Evolutionary conservation across 1,140 invertebrate species (phyloP).

Genomic region (Odontomachus brunneus): DNA sequence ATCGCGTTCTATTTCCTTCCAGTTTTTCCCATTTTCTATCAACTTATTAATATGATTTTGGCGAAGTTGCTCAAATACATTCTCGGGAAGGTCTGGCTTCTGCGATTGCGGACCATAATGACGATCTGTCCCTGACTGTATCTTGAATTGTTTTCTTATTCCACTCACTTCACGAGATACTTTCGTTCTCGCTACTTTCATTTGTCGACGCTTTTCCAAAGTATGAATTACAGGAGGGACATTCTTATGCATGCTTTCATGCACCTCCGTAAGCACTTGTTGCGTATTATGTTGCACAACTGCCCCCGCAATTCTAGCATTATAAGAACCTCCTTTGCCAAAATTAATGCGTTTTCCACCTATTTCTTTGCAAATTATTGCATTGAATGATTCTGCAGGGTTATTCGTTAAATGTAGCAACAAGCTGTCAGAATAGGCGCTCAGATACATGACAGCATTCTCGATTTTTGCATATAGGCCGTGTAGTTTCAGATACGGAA

Average conservation of each 20-base stretch:
- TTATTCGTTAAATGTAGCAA: constrained; percentile 3
- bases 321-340: neutral
- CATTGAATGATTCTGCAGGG: neutral
- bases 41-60: neutral
- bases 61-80: neutral
- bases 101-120: neutral
- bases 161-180: neutral
- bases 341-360: neutral
- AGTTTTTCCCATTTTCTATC: neutral
- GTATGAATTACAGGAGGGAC: neutral
- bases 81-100: neutral
- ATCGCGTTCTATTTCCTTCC: neutral
- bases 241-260: neutral
- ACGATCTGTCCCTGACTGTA: neutral
- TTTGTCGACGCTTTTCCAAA: neutral
- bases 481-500: neutral
- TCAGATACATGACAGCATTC: neutral
- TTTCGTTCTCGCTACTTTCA: neutral
- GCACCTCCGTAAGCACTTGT: neutral
- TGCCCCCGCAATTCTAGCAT: no score
- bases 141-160: neutral
- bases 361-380: neutral
- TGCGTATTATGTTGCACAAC: neutral
- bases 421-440: neutral
- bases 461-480: neutral